These are phyloP conservation scores for Eulemur rubriventer DNA, from an alignment of 2,797 vertebrate species.

Conservation along the genomic window DNA sequence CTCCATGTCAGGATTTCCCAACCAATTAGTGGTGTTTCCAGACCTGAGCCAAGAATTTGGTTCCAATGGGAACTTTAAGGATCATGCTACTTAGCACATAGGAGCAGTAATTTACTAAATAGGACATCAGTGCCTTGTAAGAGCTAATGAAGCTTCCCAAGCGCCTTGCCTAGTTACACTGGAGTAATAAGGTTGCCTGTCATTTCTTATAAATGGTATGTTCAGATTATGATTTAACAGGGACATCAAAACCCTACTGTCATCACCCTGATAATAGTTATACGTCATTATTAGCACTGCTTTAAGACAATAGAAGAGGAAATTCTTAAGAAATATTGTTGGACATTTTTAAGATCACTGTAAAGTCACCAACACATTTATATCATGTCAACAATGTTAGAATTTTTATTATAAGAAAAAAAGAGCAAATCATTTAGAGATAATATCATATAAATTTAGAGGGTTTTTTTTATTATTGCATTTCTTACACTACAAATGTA, in stretches of 20 bases:
- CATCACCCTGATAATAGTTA: background rate
- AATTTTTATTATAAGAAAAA: constrained; percentile 24
- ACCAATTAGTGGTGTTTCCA: background rate
- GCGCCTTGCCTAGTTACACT: background rate
- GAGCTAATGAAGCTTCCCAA: background rate
- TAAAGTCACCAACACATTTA: background rate
- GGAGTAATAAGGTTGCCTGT: background rate
- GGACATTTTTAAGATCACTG: background rate
- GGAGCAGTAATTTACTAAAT: background rate
- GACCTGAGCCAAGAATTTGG: constrained; percentile 26
- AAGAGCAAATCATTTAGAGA: constrained; percentile 24
- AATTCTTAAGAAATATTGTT: background rate
- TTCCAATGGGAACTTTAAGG: background rate
- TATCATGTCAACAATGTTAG: background rate
- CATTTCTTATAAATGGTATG: background rate
- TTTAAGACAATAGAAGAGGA: background rate
- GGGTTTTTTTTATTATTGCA: background rate
- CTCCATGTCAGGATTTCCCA: background rate
- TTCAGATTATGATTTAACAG: background rate
- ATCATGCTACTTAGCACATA: background rate
- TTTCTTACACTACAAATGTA: background rate
- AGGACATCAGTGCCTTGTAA: background rate
- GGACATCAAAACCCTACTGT: background rate
- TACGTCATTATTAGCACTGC: background rate
- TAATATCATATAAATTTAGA: background rate